A percentile compares a stretch with the other conserved stretches of the same genome.
These are phyloP conservation scores for Crenichthys baileyi DNA, from an alignment of 2,797 vertebrate species.

Conservation along the genomic window DNA sequence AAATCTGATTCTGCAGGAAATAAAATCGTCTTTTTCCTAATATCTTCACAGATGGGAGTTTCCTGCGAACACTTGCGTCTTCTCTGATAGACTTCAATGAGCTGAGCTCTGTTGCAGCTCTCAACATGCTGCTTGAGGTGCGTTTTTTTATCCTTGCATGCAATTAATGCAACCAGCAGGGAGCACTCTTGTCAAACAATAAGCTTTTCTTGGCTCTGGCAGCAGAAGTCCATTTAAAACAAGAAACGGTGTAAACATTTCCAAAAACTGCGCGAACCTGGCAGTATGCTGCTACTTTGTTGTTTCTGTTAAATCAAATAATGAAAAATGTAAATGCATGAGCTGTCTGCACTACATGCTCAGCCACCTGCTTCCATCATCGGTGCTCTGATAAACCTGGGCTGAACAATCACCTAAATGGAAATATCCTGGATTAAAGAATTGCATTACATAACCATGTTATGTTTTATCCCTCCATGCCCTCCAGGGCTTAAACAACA, in stretches of 20 bases:
- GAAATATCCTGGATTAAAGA: conserved; percentile 57
- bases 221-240: conserved; percentile 47
- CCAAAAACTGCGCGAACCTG: conserved; percentile 42
- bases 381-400: conserved; percentile 56
- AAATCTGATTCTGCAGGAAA: neutral
- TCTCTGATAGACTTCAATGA: conserved; percentile 98
- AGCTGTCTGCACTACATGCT: conserved; percentile 37
- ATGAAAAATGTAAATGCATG: conserved; percentile 31
- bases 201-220: neutral
- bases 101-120: conserved; percentile 93
- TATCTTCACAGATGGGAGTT: conserved; percentile 88
- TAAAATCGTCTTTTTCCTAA: neutral
- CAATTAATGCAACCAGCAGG: conserved; percentile 70
- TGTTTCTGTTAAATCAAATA: conserved; percentile 39
- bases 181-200: conserved; percentile 72
- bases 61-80: conserved; percentile 90
- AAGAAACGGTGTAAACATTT: conserved; percentile 36
- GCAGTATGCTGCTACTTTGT: conserved; percentile 43
- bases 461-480: conserved; percentile 54
- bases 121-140: conserved; percentile 98
- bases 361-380: conserved; percentile 36
- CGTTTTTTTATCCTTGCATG: conserved; percentile 5
- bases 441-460: conserved; percentile 65
- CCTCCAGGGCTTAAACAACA: conserved; percentile 95
- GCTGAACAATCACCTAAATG: conserved; percentile 65